Base-by-base conservation (phyloP, 2,888 invertebrate species). In the Mesoligia furuncula region DNA sequence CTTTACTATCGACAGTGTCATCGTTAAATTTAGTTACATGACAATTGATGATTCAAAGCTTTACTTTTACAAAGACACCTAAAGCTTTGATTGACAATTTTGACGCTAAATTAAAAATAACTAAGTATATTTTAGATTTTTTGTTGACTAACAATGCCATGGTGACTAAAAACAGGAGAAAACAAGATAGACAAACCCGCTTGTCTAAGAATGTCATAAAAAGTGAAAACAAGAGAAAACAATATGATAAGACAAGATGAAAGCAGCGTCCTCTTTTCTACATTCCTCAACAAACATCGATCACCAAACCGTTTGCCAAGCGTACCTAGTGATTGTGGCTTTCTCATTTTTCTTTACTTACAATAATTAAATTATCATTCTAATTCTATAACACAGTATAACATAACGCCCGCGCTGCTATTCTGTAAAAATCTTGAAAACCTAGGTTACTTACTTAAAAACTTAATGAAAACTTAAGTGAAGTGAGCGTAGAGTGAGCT, bases 21-120 rank as follows among this genome's bases (percentile, higher is more conserved):
- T 80, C 31, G 62, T 64, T 75, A 51, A 75, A 75, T 59, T 67
- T 54, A 9, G n/a, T 24, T 31, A 9, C 24, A 42, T 27, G n/a
- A 9, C 54, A 17, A 79, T 36, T 13, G 20, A 51, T 59, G 27
- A 42, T 79, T 13, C 6, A 0, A 45, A 61, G 59, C 1, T 59
- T 31, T 36, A 45, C 9, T 20, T 11, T 8, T 27, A 17, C 36
- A 15, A 42, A 15, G 1, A 20, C 0, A 24, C 2, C 1, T 20
- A 31, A 11, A 7, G 6, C 27, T 54, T 68, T 17, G 24, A 31
- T 61, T 48, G 17, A 1, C 1, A 20, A 51, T 24, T 15, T 5
- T 45, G 11, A 2, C 0, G 15, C 7, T 45, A 27, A 4, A 7
- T 48, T 27, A 24, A 31, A 36, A 45, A n/a, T 57, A n/a, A 61